Evolutionary conservation across 2,888 invertebrate species (phyloP).

Genomic region (Tupiocoris notatus): DNA sequence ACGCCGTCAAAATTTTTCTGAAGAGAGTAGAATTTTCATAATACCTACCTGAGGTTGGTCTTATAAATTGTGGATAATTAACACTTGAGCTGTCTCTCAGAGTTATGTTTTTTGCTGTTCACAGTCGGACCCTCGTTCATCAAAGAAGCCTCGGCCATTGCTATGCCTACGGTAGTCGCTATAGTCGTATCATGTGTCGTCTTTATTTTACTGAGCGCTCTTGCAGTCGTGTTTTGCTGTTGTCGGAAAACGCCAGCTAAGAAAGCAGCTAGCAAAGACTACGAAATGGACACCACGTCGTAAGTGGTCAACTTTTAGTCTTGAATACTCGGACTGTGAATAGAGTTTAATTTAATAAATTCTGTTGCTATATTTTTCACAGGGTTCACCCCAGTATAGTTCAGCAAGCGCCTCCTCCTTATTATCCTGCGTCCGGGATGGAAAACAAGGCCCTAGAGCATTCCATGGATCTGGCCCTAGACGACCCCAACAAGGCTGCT

Average conservation of each 20-base stretch:
- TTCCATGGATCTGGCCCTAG: constrained; percentile 80
- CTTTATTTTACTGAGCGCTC: constrained; percentile 71
- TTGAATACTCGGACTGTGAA: too few species aligned
- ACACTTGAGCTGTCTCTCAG: not conserved
- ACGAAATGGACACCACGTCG: constrained; percentile 78
- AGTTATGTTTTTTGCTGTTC: not conserved
- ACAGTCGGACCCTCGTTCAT: constrained; percentile 79
- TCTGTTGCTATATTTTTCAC: too few species aligned
- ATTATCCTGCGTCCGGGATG: constrained; percentile 82
- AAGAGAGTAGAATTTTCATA: too few species aligned
- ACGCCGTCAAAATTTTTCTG: too few species aligned
- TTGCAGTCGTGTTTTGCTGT: constrained; percentile 79
- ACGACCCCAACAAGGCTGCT: constrained; percentile 76
- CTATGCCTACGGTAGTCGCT: constrained; percentile 75
- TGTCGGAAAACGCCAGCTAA: constrained; percentile 79
- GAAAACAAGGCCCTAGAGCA: constrained; percentile 91
- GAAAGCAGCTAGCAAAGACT: constrained; percentile 80
- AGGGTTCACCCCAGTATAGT: constrained; percentile 77
- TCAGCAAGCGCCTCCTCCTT: constrained; percentile 82
- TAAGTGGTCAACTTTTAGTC: too few species aligned
- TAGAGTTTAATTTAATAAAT: too few species aligned
- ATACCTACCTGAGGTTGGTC: too few species aligned
- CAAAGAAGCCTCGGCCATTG: constrained; percentile 72
- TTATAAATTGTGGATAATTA: not conserved
- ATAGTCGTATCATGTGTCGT: constrained; percentile 77